phyloP scores from a whole-genome alignment of 1,140 invertebrate species.

The Papilio aristodemus region DNA sequence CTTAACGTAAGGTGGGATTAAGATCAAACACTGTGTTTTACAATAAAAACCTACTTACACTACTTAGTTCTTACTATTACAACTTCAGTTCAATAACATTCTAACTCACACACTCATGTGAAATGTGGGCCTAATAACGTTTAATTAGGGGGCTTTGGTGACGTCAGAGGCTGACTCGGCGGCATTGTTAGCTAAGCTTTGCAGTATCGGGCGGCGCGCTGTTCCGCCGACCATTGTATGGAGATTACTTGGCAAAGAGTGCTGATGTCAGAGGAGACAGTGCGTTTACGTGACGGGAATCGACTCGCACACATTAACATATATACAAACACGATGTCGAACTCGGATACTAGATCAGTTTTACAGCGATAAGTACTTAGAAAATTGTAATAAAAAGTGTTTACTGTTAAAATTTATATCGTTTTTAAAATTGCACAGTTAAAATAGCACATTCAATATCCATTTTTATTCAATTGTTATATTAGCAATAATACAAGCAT shows the following conservation, averaged over 20 bases:
- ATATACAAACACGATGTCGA: neutral
- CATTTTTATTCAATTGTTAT: too few relatives aligned
- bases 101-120: neutral
- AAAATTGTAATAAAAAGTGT: too few relatives aligned
- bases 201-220: neutral
- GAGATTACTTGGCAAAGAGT: conserved; percentile 32
- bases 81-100: neutral
- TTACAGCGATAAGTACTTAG: neutral
- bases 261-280: conserved; percentile 25
- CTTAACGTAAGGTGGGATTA: too few relatives aligned
- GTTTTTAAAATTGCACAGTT: too few relatives aligned
- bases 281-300: conserved; percentile 21
- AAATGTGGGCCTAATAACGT: conserved; percentile 12
- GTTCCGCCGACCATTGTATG: conserved; percentile 24
- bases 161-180: conserved; percentile 3
- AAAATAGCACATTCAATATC: too few relatives aligned
- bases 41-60: neutral
- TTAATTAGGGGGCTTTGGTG: conserved; percentile 14
- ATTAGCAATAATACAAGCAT: too few relatives aligned
- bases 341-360: conserved; percentile 23
- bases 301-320: neutral
- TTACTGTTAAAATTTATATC: too few relatives aligned
- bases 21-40: neutral
- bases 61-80: too few relatives aligned
- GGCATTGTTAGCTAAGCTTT: conserved; percentile 13